These are phyloP conservation scores for Sycophaga agraensis DNA, from an alignment of 1,140 invertebrate species.

Conservation along the genomic window DNA sequence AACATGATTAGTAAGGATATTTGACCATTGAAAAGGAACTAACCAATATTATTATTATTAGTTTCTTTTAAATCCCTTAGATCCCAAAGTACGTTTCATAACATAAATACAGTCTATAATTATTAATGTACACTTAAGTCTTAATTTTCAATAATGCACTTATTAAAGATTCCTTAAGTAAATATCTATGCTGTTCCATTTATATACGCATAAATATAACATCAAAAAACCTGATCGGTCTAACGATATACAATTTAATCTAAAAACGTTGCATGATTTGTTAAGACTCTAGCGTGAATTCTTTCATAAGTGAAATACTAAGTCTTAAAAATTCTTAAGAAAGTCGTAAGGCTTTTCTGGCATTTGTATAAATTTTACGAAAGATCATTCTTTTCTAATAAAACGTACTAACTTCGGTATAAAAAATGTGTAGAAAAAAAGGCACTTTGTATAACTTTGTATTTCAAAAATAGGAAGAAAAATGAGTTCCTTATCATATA, in stretches of 20 bases:
- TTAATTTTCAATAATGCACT: conserved; percentile 22
- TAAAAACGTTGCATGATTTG: conserved; percentile 7
- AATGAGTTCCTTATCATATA: neutral
- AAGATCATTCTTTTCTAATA: conserved; percentile 4
- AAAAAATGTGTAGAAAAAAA: conserved; percentile 31
- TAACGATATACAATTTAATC: conserved; percentile 13
- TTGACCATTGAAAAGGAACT: conserved; percentile 17
- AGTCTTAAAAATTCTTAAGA: conserved; percentile 10
- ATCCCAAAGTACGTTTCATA: conserved; percentile 14
- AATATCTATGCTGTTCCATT: neutral
- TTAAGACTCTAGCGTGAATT: conserved; percentile 10
- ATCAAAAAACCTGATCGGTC: neutral
- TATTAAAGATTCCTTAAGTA: conserved; percentile 19
- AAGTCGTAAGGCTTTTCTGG: conserved; percentile 26
- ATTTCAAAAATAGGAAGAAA: conserved; percentile 28
- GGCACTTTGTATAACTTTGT: conserved; percentile 28
- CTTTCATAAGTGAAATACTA: conserved; percentile 14
- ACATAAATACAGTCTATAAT: conserved; percentile 24
- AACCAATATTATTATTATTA: neutral
- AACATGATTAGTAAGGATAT: conserved; percentile 4
- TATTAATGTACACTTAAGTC: conserved; percentile 17
- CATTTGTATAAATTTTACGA: conserved; percentile 19
- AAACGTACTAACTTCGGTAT: conserved; percentile 15
- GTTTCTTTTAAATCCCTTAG: neutral
- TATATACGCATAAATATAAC: conserved; percentile 13